A percentile compares a stretch with the other conserved stretches of the same genome.
Evolutionary conservation across 2,888 invertebrate species (phyloP).

Genomic region (Sesamia inferens): DNA sequence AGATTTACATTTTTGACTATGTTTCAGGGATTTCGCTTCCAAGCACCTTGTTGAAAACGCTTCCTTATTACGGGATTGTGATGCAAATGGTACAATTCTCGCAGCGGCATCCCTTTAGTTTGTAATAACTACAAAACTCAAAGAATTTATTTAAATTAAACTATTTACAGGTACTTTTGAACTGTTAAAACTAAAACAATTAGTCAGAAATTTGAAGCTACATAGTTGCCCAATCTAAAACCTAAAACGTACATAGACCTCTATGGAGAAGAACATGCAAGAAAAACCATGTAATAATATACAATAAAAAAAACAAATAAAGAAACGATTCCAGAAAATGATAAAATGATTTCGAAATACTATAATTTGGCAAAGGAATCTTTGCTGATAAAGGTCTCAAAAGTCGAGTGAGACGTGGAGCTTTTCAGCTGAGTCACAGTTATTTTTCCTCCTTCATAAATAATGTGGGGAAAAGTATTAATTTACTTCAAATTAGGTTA

Average conservation of each 20-base stretch:
- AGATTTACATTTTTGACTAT: background rate
- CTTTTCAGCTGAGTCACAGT: conserved; percentile 24
- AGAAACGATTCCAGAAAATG: too few relatives aligned
- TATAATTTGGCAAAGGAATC: conserved; percentile 26
- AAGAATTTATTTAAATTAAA: too few relatives aligned
- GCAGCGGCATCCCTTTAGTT: conserved; percentile 1
- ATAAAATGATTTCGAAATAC: conserved; percentile 18
- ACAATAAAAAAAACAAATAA: too few relatives aligned
- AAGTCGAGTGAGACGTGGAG: conserved; percentile 15
- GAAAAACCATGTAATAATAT: too few relatives aligned
- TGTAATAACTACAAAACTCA: conserved; percentile 11
- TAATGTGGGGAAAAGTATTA: conserved; percentile 26
- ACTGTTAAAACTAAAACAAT: too few relatives aligned
- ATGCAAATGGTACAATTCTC: conserved; percentile 26
- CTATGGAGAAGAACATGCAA: too few relatives aligned
- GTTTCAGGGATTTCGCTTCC: conserved; percentile 7
- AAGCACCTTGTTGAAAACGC: conserved; percentile 15
- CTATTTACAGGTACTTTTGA: too few relatives aligned
- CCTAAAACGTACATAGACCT: too few relatives aligned
- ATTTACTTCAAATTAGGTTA: conserved; percentile 39
- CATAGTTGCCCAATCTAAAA: too few relatives aligned
- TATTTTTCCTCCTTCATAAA: conserved; percentile 14
- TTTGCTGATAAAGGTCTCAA: conserved; percentile 1
- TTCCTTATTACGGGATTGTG: conserved; percentile 21
- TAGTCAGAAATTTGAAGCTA: too few relatives aligned